Evolutionary conservation across 2,797 vertebrate genomes (phyloP).

Genomic region (Geotrypetes seraphini): DNA sequence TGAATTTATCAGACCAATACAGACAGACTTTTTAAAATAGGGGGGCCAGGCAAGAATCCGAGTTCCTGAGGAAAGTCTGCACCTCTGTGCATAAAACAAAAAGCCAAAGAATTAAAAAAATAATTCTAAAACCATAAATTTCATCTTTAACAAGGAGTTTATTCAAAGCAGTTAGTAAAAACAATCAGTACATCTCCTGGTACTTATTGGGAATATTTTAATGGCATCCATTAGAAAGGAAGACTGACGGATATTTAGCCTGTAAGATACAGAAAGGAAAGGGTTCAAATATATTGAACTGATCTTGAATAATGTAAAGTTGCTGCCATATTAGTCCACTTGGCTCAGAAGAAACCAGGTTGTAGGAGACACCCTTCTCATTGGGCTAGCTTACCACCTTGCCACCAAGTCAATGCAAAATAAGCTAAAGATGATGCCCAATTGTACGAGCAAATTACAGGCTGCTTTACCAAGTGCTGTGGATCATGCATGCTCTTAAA

Average conservation of each 20-base stretch:
- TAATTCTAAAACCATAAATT: conserved; percentile 42
- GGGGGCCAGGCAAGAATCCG: conserved; percentile 44
- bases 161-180: conserved; percentile 29
- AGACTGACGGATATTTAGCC: background rate
- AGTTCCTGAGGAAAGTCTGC: conserved; percentile 39
- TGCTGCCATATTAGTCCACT: no score
- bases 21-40: conserved; percentile 52
- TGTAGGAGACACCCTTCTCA: no score
- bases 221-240: conserved; percentile 9
- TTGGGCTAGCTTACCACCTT: no score
- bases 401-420: no score
- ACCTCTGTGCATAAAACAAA: conserved; percentile 30
- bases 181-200: conserved; percentile 2
- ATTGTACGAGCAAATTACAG: no score
- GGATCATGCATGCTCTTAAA: no score
- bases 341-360: no score
- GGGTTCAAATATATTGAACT: no score
- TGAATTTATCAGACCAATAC: conserved; percentile 45
- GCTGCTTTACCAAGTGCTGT: no score
- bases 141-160: conserved; percentile 17
- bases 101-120: conserved; percentile 38
- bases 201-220: conserved; percentile 12
- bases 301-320: no score
- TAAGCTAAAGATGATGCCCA: no score
- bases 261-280: no score